Evolutionary conservation across 1,140 invertebrate genomes (phyloP), one percentile per base, ranked within the genome.

Genomic region (Bradysia coprophila): DNA sequence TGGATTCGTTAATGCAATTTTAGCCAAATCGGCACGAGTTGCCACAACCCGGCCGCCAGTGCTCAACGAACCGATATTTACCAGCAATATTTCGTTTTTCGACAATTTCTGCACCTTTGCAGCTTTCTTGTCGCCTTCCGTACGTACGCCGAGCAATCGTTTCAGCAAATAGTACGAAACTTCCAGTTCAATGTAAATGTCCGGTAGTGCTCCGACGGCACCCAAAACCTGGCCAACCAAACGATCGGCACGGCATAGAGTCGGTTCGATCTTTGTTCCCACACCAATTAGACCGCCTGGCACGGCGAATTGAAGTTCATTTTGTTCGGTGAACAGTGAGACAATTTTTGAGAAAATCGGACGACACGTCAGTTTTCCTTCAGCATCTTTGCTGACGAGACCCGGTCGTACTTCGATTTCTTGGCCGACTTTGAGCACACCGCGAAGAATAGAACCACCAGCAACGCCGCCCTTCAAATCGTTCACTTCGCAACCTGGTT

Each of bases 201-300:
- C 86, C 0, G 96, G 96, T 43, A 99, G 64, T 28, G 88, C 83
- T 16, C 90, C 93, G 24, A 98, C 90, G 23, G 92, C 90, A n/a
- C 96, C 96, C 15, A 99, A 71, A 40, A 97, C 92, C 68, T 98
- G 94, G 44, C 95, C 95, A 2, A 98, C 95, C 52, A 99, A 74
- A 55, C 95, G 76, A 74, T 99, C 96, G 50, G 93, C 95, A 56
- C 96, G 72, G 54, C 95, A 98, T 8, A 98, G 66, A 9, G 92
- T 98, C 1, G 95, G 95, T 63, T 99, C 96, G 54, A 99, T 98
- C 67, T 95, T 94, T 1, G 95, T 98, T 50, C 95, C 95, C 21
- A 99, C 95, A 66, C 95, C 93, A 54, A 97, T 97, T 16, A 99
- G 69, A 21, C 96, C 96, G 48, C 96, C 96, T 48, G 95, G 95